Conservation (phyloP, 1,140 invertebrate species). For the Drosophila fuyamai region DNA sequence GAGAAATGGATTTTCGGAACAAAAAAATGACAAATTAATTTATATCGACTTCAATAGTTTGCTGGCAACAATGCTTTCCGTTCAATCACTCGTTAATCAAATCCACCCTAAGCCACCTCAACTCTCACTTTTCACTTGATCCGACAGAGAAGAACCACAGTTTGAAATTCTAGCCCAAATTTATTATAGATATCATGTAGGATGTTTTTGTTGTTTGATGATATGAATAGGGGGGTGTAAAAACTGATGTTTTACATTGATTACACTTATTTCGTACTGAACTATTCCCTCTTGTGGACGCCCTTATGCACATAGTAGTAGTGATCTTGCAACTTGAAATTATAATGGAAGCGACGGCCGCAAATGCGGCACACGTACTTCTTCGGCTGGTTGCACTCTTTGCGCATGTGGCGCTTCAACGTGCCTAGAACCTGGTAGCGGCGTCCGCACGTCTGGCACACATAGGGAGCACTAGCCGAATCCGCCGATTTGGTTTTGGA, state of each 20-base stretch:
- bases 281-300: constrained; percentile 47
- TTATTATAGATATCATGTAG: constrained; percentile 28
- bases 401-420: constrained; percentile 86
- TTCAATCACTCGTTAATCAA: constrained; percentile 6
- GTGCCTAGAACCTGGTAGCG: constrained; percentile 86
- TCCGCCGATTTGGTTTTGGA: constrained; percentile 18
- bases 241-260: constrained; percentile 21
- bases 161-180: constrained; percentile 29
- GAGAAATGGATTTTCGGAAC: too few species aligned
- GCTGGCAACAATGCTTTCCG: constrained; percentile 1
- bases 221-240: constrained; percentile 4
- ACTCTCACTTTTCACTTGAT: background rate
- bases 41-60: background rate
- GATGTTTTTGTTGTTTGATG: constrained; percentile 1
- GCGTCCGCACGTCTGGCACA: constrained; percentile 87
- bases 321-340: constrained; percentile 85
- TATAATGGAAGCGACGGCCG: constrained; percentile 85
- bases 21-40: background rate
- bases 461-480: constrained; percentile 63
- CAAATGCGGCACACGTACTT: constrained; percentile 85
- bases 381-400: constrained; percentile 86
- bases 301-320: constrained; percentile 76
- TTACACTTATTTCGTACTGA: constrained; percentile 29
- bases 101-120: background rate
- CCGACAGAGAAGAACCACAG: constrained; percentile 16